Percentiles rank a stretch among this genome's conserved stretches.
phyloP scores from a whole-genome alignment of 53 echinoderm and acorn worm genomes.

The Paracentrotus lividus region DNA sequence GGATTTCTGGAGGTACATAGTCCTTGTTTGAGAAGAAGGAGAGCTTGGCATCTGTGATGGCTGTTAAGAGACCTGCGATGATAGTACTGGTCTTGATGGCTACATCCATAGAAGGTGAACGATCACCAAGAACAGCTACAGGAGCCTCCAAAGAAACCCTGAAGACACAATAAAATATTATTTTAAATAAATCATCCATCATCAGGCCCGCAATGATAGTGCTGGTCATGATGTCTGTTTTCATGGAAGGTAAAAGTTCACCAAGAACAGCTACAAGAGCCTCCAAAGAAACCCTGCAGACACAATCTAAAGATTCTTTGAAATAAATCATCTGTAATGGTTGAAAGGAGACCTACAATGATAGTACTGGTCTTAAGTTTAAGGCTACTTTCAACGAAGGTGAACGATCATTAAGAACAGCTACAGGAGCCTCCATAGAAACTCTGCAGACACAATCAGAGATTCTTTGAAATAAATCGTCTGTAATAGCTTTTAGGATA shows the following conservation, averaged over 20 bases:
- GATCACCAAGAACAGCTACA: constrained; percentile 93
- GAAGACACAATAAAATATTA: constrained; percentile 18
- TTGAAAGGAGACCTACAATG: constrained; percentile 84
- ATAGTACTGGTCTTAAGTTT: constrained; percentile 91
- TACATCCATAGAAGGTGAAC: constrained; percentile 91
- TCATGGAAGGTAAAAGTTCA: constrained; percentile 93
- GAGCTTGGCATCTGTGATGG: constrained; percentile 86
- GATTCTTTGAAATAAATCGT: neutral
- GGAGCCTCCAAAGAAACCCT: constrained; percentile 88
- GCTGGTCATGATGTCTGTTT: constrained; percentile 86
- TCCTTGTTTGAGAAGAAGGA: constrained; percentile 86
- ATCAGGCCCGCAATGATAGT: constrained; percentile 85
- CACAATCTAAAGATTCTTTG: constrained; percentile 5
- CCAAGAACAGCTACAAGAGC: constrained; percentile 95
- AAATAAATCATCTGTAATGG: constrained; percentile 51
- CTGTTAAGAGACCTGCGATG: constrained; percentile 85
- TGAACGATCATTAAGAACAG: constrained; percentile 91
- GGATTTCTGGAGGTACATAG: constrained; percentile 75
- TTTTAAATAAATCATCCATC: neutral
- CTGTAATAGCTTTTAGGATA: no score
- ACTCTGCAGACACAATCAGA: constrained; percentile 71
- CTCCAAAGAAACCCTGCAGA: constrained; percentile 80
- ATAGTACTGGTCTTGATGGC: constrained; percentile 95
- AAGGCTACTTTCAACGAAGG: constrained; percentile 93
- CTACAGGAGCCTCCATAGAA: constrained; percentile 88